phyloP scores from a whole-genome alignment of 2,797 vertebrate species.

The Dromococcyx pavoninus region DNA sequence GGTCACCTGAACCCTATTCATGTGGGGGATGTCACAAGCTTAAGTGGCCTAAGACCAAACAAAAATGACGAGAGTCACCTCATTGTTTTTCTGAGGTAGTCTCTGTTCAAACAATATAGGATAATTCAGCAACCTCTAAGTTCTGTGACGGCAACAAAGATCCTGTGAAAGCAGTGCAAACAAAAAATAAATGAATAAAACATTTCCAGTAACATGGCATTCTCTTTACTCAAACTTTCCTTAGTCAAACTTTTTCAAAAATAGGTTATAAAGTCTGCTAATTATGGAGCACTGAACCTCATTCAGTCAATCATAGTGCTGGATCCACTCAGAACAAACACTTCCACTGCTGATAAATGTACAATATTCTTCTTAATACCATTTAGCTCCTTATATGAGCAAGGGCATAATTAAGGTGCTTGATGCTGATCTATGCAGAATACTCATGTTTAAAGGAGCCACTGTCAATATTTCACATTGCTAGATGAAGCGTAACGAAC shows the following conservation, averaged over 20 bases:
- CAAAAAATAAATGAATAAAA: slow-evolving; percentile 50
- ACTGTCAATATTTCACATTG: slow-evolving; percentile 52
- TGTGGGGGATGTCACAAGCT: slow-evolving; percentile 48
- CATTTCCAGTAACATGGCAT: slow-evolving; percentile 51
- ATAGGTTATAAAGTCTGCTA: slow-evolving; percentile 52
- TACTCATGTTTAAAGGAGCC: slow-evolving; percentile 24
- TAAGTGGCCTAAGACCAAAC: slow-evolving; percentile 54
- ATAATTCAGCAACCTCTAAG: slow-evolving; percentile 61
- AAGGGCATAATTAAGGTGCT: slow-evolving; percentile 19
- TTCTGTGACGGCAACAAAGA: slow-evolving; percentile 64
- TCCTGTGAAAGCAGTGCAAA: slow-evolving; percentile 56
- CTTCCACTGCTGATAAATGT: background rate
- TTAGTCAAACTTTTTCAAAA: slow-evolving; percentile 48
- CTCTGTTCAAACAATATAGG: background rate
- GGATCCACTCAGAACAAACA: slow-evolving; percentile 46
- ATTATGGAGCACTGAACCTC: slow-evolving; percentile 56
- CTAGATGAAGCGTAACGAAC: slow-evolving; percentile 15
- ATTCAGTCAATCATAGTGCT: slow-evolving; percentile 53
- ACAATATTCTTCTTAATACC: slow-evolving; percentile 27
- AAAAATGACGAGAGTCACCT: slow-evolving; percentile 60
- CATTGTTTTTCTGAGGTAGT: slow-evolving; percentile 52
- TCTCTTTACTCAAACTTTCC: slow-evolving; percentile 46
- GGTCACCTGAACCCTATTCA: background rate
- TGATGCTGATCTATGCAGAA: slow-evolving; percentile 53
- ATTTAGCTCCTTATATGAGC: slow-evolving; percentile 18